Conservation (phyloP, 2,888 invertebrate species). For the Tetheella fluctuosa region DNA sequence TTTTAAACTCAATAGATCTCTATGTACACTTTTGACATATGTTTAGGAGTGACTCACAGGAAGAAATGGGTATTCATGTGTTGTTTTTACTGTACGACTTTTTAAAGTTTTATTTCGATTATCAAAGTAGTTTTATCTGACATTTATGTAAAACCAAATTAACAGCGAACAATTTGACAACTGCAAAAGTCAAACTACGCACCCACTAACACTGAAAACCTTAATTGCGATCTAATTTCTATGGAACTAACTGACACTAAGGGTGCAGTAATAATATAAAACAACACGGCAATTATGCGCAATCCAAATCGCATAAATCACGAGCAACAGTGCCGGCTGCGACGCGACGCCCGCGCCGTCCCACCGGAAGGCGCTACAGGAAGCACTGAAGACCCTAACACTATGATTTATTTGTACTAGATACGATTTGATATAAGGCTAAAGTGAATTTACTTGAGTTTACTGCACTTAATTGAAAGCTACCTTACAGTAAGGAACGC, state of each 20-base stretch:
- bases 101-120: too few species aligned
- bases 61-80: too few species aligned
- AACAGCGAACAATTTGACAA: too few species aligned
- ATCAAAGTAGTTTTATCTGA: too few species aligned
- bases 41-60: too few species aligned
- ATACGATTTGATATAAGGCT: conserved; percentile 30
- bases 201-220: neutral
- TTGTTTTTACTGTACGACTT: too few species aligned
- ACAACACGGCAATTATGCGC: conserved; percentile 64
- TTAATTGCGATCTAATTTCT: neutral
- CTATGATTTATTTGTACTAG: conserved; percentile 38
- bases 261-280: conserved; percentile 8
- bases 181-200: too few species aligned
- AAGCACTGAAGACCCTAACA: conserved; percentile 68
- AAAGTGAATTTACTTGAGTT: neutral
- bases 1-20: too few species aligned
- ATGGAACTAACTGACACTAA: neutral
- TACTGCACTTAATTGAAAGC: too few species aligned
- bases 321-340: conserved; percentile 57
- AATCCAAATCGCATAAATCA: conserved; percentile 80
- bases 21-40: too few species aligned
- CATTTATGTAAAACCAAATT: too few species aligned
- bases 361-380: conserved; percentile 73
- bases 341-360: conserved; percentile 41
- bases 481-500: too few species aligned